These are phyloP conservation scores for Eptesicus fuscus DNA, from an alignment of 2,113 vertebrate species.

Conservation along the genomic window DNA sequence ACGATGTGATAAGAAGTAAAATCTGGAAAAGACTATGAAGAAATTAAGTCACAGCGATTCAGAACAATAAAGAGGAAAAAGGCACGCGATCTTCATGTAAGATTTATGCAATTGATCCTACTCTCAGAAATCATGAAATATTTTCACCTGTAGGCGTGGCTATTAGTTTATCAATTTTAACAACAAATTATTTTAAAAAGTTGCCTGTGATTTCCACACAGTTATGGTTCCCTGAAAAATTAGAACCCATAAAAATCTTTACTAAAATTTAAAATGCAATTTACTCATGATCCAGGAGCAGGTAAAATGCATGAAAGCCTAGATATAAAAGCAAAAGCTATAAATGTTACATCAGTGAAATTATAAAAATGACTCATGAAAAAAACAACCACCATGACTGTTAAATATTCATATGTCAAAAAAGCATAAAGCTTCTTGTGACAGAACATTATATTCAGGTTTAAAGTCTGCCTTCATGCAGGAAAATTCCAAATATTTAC, in stretches of 20 bases:
- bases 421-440: neutral
- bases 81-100: neutral
- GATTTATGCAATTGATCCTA: neutral
- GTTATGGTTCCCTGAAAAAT: neutral
- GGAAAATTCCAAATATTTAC: slow-evolving; percentile 19
- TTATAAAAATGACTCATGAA: slow-evolving; percentile 40
- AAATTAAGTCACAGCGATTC: neutral
- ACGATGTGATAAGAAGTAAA: neutral
- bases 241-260: neutral
- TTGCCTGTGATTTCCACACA: neutral
- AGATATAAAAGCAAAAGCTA: slow-evolving; percentile 35
- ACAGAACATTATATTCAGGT: neutral
- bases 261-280: slow-evolving; percentile 20
- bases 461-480: neutral
- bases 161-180: neutral
- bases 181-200: neutral
- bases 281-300: neutral
- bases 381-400: neutral
- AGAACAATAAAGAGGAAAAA: neutral
- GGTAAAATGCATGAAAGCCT: slow-evolving; percentile 12
- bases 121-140: neutral
- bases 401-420: neutral
- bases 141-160: neutral
- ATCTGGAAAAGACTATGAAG: neutral
- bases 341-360: slow-evolving; percentile 47